A percentile compares a stretch with the other conserved stretches of the same genome.
Evolutionary conservation across 2,113 vertebrate species (phyloP).

Genomic region (Electrona antarctica): DNA sequence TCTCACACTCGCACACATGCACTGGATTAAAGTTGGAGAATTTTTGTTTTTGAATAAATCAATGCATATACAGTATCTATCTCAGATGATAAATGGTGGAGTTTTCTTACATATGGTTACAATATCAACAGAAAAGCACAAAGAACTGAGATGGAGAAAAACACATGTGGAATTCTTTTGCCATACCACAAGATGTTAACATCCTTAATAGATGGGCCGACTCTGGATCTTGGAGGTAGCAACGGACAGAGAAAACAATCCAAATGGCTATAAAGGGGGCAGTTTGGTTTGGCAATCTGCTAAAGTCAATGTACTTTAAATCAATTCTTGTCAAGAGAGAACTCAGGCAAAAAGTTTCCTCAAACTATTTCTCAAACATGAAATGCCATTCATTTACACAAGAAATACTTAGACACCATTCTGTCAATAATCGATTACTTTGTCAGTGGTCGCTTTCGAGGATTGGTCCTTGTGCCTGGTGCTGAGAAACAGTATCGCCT

Average conservation of each 20-base stretch:
- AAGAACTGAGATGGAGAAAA: slow-evolving; percentile 1
- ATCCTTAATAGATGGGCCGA: too few species aligned
- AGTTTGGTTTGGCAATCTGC: too few species aligned
- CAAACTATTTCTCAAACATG: neutral
- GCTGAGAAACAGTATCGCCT: neutral
- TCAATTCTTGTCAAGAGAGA: neutral
- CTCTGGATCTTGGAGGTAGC: neutral
- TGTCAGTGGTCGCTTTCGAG: neutral
- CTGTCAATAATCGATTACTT: neutral
- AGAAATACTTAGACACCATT: neutral
- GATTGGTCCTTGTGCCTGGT: neutral
- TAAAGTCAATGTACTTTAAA: neutral
- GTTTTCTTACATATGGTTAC: neutral
- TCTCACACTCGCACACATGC: neutral
- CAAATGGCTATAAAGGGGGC: neutral
- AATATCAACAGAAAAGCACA: slow-evolving; percentile 1
- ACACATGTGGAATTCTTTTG: slow-evolving; percentile 3
- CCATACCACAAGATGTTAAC: neutral
- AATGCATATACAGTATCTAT: neutral
- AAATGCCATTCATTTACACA: neutral
- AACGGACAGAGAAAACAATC: slow-evolving; percentile 4
- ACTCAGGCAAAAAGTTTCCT: neutral
- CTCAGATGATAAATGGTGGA: neutral
- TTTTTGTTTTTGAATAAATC: neutral
- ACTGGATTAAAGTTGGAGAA: neutral